phyloP scores from a whole-genome alignment of 2,113 vertebrate genomes.

The human region DNA sequence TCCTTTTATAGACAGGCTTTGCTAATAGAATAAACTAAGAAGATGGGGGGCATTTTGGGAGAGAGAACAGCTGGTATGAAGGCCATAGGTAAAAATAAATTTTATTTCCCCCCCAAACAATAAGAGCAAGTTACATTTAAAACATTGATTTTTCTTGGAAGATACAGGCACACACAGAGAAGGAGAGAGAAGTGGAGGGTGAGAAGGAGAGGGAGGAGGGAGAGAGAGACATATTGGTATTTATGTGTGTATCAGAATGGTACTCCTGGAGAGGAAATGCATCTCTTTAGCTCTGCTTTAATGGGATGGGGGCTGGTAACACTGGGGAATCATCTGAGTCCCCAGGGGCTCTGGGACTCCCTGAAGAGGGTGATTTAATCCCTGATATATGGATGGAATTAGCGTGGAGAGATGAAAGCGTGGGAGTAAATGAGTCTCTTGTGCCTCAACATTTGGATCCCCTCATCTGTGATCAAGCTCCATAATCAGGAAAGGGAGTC shows the following conservation, averaged over 20 bases:
- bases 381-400: not conserved
- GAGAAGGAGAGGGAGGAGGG: not conserved
- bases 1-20: not conserved
- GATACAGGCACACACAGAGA: not conserved
- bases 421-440: not conserved
- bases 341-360: not conserved
- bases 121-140: not conserved
- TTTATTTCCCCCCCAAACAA: not conserved
- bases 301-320: not conserved
- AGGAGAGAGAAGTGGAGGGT: not conserved
- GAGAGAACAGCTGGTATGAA: not conserved
- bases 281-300: not conserved
- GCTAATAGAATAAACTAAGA: not conserved
- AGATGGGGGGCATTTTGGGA: not conserved
- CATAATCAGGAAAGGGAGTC: not conserved
- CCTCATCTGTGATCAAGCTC: not conserved
- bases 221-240: not conserved
- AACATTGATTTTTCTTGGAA: not conserved
- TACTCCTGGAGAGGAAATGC: not conserved
- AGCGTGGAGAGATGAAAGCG: not conserved
- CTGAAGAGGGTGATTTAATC: not conserved
- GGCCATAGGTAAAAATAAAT: slow-evolving; percentile 1
- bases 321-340: not conserved
- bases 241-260: not conserved
- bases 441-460: not conserved